These are phyloP conservation scores for Notoglanidium macrostoma DNA, from an alignment of 2,797 vertebrate species.

Conservation along the genomic window DNA sequence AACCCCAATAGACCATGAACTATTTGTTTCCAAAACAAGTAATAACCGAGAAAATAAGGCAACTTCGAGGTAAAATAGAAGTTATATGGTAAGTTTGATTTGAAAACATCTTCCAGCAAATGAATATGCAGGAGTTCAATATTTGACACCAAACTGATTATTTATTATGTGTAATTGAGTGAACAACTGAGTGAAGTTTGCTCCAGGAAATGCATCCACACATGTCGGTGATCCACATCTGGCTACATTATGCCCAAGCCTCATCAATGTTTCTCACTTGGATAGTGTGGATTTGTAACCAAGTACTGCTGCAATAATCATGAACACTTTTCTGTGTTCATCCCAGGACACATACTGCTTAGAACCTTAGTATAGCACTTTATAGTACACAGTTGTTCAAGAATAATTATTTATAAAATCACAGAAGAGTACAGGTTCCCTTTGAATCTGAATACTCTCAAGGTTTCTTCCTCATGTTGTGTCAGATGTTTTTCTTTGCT, in stretches of 20 bases:
- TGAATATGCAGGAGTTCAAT: neutral
- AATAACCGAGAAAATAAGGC: neutral
- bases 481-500: neutral
- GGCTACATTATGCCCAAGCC: too few relatives aligned
- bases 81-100: slow-evolving; percentile 9
- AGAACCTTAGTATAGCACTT: neutral
- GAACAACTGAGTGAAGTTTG: neutral
- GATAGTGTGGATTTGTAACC: neutral
- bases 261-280: neutral
- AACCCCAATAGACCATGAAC: slow-evolving; percentile 13
- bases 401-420: too few relatives aligned
- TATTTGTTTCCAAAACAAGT: slow-evolving; percentile 37
- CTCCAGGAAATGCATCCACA: neutral
- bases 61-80: neutral
- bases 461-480: neutral
- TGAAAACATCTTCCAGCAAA: slow-evolving; percentile 14
- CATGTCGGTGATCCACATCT: neutral
- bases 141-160: neutral
- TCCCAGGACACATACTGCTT: neutral
- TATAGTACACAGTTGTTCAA: too few relatives aligned
- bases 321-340: neutral
- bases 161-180: neutral
- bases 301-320: neutral
- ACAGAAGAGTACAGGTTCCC: too few relatives aligned
- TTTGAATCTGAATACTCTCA: neutral